These are phyloP conservation scores for Andrena trimmerana DNA, from an alignment of 2,888 invertebrate species.

Conservation along the genomic window DNA sequence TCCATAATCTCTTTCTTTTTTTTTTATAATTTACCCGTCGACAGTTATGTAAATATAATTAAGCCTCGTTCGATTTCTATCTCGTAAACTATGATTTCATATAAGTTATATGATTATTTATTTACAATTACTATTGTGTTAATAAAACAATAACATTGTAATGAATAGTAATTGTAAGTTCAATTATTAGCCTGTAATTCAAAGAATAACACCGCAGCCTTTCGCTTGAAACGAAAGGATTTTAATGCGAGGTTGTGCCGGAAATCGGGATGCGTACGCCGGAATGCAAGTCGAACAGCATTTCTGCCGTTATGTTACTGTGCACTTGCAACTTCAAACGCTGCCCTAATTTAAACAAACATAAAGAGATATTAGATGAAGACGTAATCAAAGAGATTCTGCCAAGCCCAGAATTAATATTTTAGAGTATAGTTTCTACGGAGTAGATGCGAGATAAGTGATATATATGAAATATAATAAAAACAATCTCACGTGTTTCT, in stretches of 20 bases:
- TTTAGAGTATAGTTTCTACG: constrained; percentile 42
- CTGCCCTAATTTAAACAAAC: constrained; percentile 4
- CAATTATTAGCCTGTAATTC: constrained; percentile 32
- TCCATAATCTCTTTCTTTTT: constrained; percentile 68
- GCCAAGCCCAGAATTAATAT: constrained; percentile 28
- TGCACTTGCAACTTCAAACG: constrained; percentile 17
- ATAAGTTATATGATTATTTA: constrained; percentile 42
- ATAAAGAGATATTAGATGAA: constrained; percentile 10
- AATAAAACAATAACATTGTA: constrained; percentile 13
- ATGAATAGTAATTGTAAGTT: constrained; percentile 27
- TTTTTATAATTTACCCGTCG: constrained; percentile 76
- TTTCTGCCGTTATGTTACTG: constrained; percentile 15
- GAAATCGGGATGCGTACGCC: constrained; percentile 11
- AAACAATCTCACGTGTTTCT: constrained; percentile 14
- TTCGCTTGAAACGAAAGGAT: constrained; percentile 14
- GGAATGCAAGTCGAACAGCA: constrained; percentile 15
- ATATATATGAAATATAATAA: constrained; percentile 10
- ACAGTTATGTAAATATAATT: constrained; percentile 68
- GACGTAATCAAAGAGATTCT: constrained; percentile 13
- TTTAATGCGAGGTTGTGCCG: constrained; percentile 17
- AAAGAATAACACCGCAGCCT: constrained; percentile 8
- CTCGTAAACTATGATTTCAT: constrained; percentile 48
- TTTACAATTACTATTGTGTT: constrained; percentile 46
- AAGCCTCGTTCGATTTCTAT: constrained; percentile 50
- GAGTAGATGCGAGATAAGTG: constrained; percentile 14